phyloP scores from a whole-genome alignment of 1,140 invertebrate species.

The Hycleus phaleratus region DNA sequence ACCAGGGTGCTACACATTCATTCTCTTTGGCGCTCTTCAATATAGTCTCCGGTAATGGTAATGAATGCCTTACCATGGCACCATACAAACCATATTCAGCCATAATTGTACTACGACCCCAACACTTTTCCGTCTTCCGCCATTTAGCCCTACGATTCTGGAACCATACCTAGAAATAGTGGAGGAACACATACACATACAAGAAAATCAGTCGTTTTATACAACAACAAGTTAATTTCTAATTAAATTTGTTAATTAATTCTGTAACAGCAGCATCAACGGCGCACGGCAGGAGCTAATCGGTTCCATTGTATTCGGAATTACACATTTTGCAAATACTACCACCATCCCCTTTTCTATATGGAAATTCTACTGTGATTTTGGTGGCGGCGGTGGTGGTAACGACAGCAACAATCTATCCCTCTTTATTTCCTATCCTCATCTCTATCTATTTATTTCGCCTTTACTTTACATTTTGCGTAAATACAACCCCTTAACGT shows the following conservation, averaged over 20 bases:
- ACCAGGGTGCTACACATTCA: conserved; percentile 93
- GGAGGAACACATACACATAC: background rate
- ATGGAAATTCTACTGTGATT: conserved; percentile 6
- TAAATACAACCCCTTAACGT: conserved; percentile 1
- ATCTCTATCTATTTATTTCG: background rate
- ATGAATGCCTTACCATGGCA: conserved; percentile 96
- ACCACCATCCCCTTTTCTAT: conserved; percentile 16
- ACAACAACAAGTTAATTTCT: conserved; percentile 51
- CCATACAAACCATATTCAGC: conserved; percentile 98
- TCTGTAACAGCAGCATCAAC: conserved; percentile 29
- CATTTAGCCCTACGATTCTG: conserved; percentile 97
- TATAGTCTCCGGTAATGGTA: conserved; percentile 95
- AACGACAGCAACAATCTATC: background rate
- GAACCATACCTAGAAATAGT: conserved; percentile 84
- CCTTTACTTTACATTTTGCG: conserved; percentile 6
- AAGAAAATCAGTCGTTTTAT: conserved; percentile 6
- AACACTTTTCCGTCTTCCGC: conserved; percentile 99
- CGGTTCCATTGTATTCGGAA: conserved; percentile 35
- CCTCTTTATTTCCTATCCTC: too few species aligned
- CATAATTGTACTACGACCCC: conserved; percentile 98
- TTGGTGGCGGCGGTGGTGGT: background rate
- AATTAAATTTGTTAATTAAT: conserved; percentile 55
- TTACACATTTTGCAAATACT: conserved; percentile 34
- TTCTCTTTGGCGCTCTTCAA: conserved; percentile 93
- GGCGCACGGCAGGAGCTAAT: conserved; percentile 33